Evolutionary conservation across 2,113 vertebrate genomes (phyloP).

Genomic region (Sinosuthora webbiana): DNA sequence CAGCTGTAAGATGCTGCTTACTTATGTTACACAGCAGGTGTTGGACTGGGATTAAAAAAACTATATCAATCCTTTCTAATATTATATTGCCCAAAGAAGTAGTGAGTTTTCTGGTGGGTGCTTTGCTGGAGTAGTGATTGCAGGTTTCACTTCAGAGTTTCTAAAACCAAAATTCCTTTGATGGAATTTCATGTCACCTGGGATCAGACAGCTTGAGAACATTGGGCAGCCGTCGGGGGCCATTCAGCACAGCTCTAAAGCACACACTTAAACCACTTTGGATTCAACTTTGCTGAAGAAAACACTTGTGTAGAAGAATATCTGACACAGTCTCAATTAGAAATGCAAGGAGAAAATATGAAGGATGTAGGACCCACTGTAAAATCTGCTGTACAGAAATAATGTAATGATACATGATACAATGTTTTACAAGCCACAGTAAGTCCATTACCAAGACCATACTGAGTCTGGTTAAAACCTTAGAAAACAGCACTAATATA

Average conservation of each 20-base stretch:
- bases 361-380: background rate
- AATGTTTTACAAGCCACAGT: background rate
- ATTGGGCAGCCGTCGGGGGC: background rate
- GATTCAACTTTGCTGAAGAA: background rate
- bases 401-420: background rate
- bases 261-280: background rate
- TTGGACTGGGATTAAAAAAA: background rate
- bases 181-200: background rate
- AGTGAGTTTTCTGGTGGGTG: background rate
- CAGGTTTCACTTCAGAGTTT: background rate
- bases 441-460: background rate
- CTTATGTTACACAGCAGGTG: background rate
- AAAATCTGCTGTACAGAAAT: background rate
- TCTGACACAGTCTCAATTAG: background rate
- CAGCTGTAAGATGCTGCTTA: background rate
- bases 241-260: background rate
- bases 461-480: background rate
- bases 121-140: background rate
- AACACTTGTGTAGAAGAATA: background rate
- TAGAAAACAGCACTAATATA: background rate
- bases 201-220: background rate
- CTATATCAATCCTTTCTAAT: background rate
- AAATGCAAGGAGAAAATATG: background rate
- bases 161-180: background rate
- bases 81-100: background rate